A percentile compares a stretch with the other conserved stretches of the same genome.
These are phyloP conservation scores for Mayetiola destructor DNA, from an alignment of 2,888 invertebrate species.

Conservation along the genomic window DNA sequence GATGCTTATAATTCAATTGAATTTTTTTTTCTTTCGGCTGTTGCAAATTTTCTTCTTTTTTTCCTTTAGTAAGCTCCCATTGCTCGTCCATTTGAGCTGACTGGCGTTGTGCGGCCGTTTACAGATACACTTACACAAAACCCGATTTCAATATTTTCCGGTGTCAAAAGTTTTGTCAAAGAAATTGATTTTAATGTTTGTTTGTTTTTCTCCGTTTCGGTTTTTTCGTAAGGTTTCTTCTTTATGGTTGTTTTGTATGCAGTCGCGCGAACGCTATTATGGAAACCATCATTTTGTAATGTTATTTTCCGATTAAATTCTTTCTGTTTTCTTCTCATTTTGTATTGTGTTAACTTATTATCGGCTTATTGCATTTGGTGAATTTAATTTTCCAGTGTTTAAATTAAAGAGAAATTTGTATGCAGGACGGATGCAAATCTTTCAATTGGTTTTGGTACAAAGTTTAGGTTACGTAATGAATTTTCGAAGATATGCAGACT, in stretches of 20 bases:
- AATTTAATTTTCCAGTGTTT: too few species aligned
- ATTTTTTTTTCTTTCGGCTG: not conserved
- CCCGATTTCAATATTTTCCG: not conserved
- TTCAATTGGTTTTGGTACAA: constrained; percentile 9
- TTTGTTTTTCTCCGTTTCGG: not conserved
- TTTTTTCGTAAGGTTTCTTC: not conserved
- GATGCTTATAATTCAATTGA: constrained; percentile 14
- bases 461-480: too few species aligned
- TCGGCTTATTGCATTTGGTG: too few species aligned
- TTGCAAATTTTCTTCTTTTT: not conserved
- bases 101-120: not conserved
- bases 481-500: too few species aligned
- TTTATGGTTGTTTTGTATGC: too few species aligned
- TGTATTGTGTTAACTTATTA: too few species aligned
- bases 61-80: not conserved
- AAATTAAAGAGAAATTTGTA: not conserved
- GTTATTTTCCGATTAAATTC: too few species aligned
- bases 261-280: too few species aligned
- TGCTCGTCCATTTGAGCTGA: not conserved
- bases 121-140: not conserved
- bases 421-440: constrained; percentile 1
- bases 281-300: too few species aligned
- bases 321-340: too few species aligned
- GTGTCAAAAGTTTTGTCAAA: constrained; percentile 1
- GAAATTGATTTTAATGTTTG: constrained; percentile 13